Base-by-base conservation (phyloP, 2,113 vertebrate genomes). In the Sarotherodon lohbergeri region DNA sequence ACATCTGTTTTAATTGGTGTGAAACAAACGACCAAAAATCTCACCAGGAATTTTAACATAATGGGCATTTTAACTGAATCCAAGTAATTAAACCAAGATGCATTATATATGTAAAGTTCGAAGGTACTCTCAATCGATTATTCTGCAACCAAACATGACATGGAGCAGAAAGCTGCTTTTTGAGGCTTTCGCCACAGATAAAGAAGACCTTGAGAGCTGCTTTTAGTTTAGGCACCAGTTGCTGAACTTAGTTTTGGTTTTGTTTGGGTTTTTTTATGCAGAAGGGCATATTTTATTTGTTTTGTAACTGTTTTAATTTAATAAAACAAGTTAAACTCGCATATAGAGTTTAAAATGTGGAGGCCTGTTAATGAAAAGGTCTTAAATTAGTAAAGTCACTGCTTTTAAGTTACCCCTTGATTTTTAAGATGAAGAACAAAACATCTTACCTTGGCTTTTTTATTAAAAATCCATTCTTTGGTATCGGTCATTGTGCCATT, bases 371-470 rank as follows among this genome's bases (percentile, higher is more conserved):
- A 66, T 39, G 10, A 73, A 73, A 84, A 61, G 3, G 12, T 1
- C 54, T 81, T 81, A 55, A 56, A 43, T n/a, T 3, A 14, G 9
- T 82, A 10, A 55, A 48, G 24, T 48, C 2, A 16, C 22, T 73
- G 41, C 5, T 27, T 9, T 76, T 4, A 48, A 76, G 68, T 76
- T 22, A 9, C 73, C 5, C 9, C 5, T 12, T 2, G 46, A 2
- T 22, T 50, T 36, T 61, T 50, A 8, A 32, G 10, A 34, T 9
- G 6, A 80, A 71, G 55, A 56, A 10, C 19, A 5, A 76, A 50
- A 11, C 9, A 2, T 63, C 93, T 92, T 94, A 95, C 93, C 94
- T 54, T 16, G 5, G 9, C 5, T 27, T 3, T 3, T 1, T 1
- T 2, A 5, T 82, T 56, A 52, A 24, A 85, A 83, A 86, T 87